Base-by-base conservation (phyloP, 2,888 invertebrate genomes). In the Endotricha flammealis region DNA sequence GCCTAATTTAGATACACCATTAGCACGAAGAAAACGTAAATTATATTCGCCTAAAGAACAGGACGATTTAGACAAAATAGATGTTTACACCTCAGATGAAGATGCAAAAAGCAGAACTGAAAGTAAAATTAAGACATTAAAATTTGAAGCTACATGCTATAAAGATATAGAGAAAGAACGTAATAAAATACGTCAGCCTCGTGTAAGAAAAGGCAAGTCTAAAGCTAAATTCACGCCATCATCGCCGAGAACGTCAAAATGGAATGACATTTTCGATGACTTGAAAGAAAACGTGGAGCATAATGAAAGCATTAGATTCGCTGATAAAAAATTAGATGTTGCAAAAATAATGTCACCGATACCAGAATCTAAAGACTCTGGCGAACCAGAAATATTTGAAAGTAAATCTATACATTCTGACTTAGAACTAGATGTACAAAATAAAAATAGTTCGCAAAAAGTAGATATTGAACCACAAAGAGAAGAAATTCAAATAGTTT, bases 11-110 rank as follows among this genome's bases (percentile, higher is more conserved):
- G 37, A 48, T 33, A 47, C 43, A 3, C 57, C 52, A 2, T 29
- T 41, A 10, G 25, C 44, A 11, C 65, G 61, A 27, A 64, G 58
- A 42, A 81, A 73, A 52, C 71, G 82, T 9, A 83, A 82, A 48
- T 56, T 85, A 2, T 85, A 80, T 37, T 82, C 82, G 1, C 74
- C 78, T 0, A 79, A 78, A 60, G 59, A 63, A 34, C 39, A 55
- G 17, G 37, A 48, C 1, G 41, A 54, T 4, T 36, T 48, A 27
- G 44, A 57, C 22, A 48, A 47, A 22, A 25, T 27, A 1, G 11
- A 11, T 16, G 27, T 22, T 11, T 12, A 32, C 2, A 13, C 11
- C 1, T 32, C 39, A 1, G 41, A 47, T 12, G 46, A 51, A 3
- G 44, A 50, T n/a, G 50, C 40, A 0, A 54, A 64, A 35, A 30